Conservation (phyloP, 1,140 invertebrate species). For the Dinoponera quadriceps region DNA sequence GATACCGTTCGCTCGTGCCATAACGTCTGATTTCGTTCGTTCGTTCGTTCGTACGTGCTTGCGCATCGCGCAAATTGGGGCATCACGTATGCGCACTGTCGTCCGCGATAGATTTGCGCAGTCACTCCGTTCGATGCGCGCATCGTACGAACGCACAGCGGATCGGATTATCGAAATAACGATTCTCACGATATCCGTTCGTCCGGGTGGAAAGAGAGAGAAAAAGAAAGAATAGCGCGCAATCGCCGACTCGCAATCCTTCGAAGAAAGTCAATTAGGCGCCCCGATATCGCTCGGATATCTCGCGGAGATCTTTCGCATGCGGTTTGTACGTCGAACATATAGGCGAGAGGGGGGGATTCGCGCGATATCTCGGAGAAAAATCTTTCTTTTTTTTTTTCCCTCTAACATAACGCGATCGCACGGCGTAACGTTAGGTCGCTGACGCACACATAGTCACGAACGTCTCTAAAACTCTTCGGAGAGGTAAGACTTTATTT, state of each 20-base stretch:
- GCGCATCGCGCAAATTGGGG: slow-evolving; percentile 48
- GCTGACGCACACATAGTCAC: not conserved
- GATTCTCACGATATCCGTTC: not conserved
- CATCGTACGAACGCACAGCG: not conserved
- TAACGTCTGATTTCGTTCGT: no score
- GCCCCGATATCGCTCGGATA: no score
- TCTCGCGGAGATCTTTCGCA: no score
- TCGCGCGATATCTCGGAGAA: no score
- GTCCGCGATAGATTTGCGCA: not conserved
- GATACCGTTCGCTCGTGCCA: not conserved
- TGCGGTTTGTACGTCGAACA: no score
- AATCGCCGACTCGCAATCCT: no score
- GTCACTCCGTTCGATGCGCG: slow-evolving; percentile 1
- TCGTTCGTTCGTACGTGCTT: slow-evolving; percentile 16
- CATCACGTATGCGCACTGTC: slow-evolving; percentile 50
- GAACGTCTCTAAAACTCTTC: not conserved
- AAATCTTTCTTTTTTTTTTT: no score
- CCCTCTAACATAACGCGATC: not conserved
- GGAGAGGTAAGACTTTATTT: slow-evolving; percentile 70
- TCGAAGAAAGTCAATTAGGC: no score
- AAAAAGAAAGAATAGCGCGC: not conserved
- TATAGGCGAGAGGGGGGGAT: not conserved
- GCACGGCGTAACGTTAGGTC: not conserved
- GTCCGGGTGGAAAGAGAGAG: not conserved
- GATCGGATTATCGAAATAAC: slow-evolving; percentile 1